Evolutionary conservation across 2,113 vertebrate genomes (phyloP), one percentile per base, ranked within the genome.

Genomic region (Athene noctua): DNA sequence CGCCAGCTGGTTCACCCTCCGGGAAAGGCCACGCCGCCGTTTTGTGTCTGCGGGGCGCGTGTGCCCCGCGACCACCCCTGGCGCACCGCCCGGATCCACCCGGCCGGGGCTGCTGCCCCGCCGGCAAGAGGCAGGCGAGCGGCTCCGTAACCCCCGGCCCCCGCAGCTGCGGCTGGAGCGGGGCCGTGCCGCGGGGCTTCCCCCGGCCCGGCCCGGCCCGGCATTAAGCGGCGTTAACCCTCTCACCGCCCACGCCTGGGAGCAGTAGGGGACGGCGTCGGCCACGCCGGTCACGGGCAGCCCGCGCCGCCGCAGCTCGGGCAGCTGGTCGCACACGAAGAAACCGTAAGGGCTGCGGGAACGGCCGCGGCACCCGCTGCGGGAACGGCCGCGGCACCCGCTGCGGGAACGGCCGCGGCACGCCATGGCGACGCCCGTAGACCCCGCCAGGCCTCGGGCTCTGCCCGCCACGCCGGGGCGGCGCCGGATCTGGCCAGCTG

Each of bases 251-350:
- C 98, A 98, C 3, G 97, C 97, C 11, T 79, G 29, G 1, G 96
- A 95, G 92, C 98, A 98, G 87, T 75, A 79, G 2, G 98, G 98
- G 11, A 98, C 22, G 46, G 97, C 98, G 1, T 98, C 97, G 2
- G 13, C 87, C 59, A 98, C 92, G 2, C 52, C 25, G 8, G 67
- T n/a, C 40, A 96, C 97, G 0, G 94, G 57, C 86, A 98, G 52
- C 38, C 98, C 98, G 4, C 59, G 86, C 36, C 72, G 91, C 81
- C 44, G 62, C 42, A 98, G 92, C 61, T 95, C 88, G 3, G 98
- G 98, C 58, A 98, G 97, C 96, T 94, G 98, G 5, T 98, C 98
- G 30, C 78, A 83, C 49, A 92, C 97, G 74, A 98, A 98, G 34
- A 94, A 96, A 15, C 49, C 94, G 14, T 96, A 98, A 1, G 97